Conservation (phyloP, 2,888 invertebrate genomes). For the Zonitis immaculata region DNA sequence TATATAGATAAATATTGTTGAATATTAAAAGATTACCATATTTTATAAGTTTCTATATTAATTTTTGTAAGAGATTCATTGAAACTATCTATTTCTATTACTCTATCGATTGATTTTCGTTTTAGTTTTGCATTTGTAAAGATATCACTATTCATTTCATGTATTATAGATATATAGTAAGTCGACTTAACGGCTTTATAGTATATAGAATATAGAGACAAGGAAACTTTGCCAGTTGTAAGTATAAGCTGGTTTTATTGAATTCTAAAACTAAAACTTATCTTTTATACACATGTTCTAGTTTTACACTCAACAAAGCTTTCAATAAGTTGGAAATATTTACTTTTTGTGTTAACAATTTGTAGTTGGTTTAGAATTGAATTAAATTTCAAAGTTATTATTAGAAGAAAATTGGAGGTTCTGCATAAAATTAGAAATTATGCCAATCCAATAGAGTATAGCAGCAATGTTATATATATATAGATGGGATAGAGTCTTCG, state of each 20-base stretch:
- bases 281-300: conserved; percentile 1
- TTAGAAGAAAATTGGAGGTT: background rate
- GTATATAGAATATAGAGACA: no score
- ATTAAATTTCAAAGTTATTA: background rate
- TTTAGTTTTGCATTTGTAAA: conserved; percentile 14
- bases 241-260: conserved; percentile 14
- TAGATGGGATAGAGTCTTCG: no score
- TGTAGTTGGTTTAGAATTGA: background rate
- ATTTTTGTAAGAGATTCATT: no score
- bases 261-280: conserved; percentile 6
- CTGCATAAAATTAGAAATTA: no score
- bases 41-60: conserved; percentile 22
- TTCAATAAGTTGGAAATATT: background rate
- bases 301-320: background rate
- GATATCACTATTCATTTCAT: conserved; percentile 17
- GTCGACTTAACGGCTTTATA: conserved; percentile 14
- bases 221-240: conserved; percentile 12
- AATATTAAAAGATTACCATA: conserved; percentile 18
- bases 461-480: no score
- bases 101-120: no score
- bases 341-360: no score
- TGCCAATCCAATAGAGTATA: no score
- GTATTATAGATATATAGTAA: conserved; percentile 7
- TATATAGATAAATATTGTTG: conserved; percentile 27
- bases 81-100: no score